Evolutionary conservation across 1,140 invertebrate species (phyloP).

Genomic region (Oreohelix idahoensis): DNA sequence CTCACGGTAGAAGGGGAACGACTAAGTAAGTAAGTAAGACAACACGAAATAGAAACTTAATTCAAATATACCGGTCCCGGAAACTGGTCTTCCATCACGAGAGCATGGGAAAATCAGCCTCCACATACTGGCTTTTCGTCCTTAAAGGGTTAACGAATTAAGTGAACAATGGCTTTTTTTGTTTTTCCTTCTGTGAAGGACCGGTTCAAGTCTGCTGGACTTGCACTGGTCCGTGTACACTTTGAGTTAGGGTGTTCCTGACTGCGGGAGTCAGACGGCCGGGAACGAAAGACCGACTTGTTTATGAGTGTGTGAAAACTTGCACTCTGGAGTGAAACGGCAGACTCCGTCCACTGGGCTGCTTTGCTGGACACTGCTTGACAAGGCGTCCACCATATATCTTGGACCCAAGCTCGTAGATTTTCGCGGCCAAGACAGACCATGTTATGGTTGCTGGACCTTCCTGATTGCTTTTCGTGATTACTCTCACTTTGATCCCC

Average conservation of each 20-base stretch:
- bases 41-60: too few species aligned
- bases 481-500: conserved; percentile 7
- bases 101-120: too few species aligned
- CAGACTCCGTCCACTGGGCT: background rate
- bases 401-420: conserved; percentile 4
- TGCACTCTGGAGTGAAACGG: background rate
- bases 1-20: too few species aligned
- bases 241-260: background rate
- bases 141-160: too few species aligned
- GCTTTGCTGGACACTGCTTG: background rate
- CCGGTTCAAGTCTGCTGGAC: too few species aligned
- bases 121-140: too few species aligned
- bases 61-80: too few species aligned
- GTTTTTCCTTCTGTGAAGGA: too few species aligned
- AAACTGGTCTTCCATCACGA: too few species aligned
- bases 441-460: background rate
- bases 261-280: background rate
- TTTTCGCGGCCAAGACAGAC: background rate
- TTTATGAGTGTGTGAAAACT: conserved; percentile 10
- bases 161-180: too few species aligned
- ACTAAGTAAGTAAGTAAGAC: too few species aligned
- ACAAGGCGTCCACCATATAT: conserved; percentile 5
- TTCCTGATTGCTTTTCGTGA: conserved; percentile 9
- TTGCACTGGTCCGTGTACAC: background rate
- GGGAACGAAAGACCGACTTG: background rate